Conservation (phyloP, 2,113 vertebrate genomes). For the Xiphophorus hellerii region DNA sequence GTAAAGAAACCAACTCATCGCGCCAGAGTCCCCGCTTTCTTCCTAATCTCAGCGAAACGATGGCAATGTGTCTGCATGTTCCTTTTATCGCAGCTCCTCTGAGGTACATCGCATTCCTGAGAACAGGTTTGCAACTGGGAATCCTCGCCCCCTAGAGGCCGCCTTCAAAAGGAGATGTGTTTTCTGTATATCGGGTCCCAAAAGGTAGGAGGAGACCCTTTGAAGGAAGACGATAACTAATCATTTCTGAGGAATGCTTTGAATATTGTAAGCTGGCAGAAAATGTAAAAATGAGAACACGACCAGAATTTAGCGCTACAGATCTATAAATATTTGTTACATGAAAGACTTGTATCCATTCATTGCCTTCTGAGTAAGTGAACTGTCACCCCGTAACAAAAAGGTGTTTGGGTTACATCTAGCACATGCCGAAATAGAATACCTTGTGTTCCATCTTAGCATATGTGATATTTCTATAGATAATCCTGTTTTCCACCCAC, state of each 20-base stretch:
- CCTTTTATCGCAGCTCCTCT: constrained; percentile 52
- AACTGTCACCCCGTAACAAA: too few species aligned
- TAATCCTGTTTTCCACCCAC: not conserved
- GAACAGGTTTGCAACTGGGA: constrained; percentile 22
- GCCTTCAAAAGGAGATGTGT: constrained; percentile 25
- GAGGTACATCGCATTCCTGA: constrained; percentile 28
- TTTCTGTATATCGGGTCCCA: constrained; percentile 9
- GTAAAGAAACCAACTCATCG: constrained; percentile 48
- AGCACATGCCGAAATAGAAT: not conserved
- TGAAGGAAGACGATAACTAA: not conserved
- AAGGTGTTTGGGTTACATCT: not conserved
- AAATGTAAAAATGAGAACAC: not conserved
- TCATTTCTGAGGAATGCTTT: not conserved
- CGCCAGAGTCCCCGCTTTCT: constrained; percentile 38
- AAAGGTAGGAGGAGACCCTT: not conserved
- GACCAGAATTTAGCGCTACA: not conserved
- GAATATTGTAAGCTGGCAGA: not conserved
- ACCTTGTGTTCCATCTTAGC: not conserved
- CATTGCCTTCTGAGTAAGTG: not conserved
- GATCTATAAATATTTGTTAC: not conserved
- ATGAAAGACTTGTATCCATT: not conserved
- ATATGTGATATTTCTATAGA: not conserved
- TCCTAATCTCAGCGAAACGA: constrained; percentile 56
- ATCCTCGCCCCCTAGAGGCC: constrained; percentile 6
- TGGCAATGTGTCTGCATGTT: constrained; percentile 54